These are phyloP conservation scores for Canis aureus DNA, from an alignment of 2,113 vertebrate genomes.

Conservation along the genomic window DNA sequence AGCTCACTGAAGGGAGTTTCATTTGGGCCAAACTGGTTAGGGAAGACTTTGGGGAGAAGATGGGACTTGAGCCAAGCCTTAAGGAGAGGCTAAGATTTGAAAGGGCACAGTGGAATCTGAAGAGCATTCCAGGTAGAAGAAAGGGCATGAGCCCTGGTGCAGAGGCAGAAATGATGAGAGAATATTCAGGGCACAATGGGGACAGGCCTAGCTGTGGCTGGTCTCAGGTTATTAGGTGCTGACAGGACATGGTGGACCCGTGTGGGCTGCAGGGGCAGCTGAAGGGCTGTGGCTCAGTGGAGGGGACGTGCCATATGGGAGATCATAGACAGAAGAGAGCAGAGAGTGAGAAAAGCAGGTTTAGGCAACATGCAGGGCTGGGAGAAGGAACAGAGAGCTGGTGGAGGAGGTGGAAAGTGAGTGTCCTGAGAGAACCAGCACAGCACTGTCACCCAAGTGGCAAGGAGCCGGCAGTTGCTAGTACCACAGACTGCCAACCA, in stretches of 20 bases:
- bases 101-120: conserved; percentile 2
- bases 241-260: not conserved
- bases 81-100: not conserved
- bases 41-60: conserved; percentile 22
- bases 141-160: not conserved
- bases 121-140: not conserved
- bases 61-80: conserved; percentile 48
- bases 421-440: not conserved
- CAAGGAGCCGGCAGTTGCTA: not conserved
- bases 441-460: not conserved
- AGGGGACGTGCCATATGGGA: not conserved
- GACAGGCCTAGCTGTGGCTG: not conserved
- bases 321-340: not conserved
- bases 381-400: not conserved
- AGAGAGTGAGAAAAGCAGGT: not conserved
- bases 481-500: not conserved
- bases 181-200: not conserved
- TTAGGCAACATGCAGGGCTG: not conserved
- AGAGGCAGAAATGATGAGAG: not conserved
- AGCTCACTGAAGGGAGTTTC: not conserved
- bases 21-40: conserved; percentile 35
- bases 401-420: not conserved
- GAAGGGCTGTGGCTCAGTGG: not conserved
- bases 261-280: not conserved
- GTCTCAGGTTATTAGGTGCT: not conserved